Evolutionary conservation across 2,888 invertebrate species (phyloP).

Genomic region (Cistogaster globosa): DNA sequence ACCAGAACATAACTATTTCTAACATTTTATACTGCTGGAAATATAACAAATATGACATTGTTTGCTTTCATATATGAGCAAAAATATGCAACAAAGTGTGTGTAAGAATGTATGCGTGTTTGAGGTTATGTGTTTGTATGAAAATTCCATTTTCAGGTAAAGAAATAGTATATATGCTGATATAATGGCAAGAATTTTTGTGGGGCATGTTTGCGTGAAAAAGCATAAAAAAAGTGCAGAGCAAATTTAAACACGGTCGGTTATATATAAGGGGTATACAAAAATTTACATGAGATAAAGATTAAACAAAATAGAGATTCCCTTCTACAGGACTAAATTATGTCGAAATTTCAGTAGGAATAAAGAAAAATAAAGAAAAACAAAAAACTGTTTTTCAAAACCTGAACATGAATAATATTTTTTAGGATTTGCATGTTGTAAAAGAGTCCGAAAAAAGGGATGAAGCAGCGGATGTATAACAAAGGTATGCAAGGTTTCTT

Average conservation of each 20-base stretch:
- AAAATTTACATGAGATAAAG: not conserved
- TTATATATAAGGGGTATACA: constrained; percentile 15
- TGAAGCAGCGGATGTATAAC: too few relatives aligned
- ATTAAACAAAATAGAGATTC: too few relatives aligned
- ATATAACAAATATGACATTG: constrained; percentile 23
- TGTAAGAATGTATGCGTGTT: not conserved
- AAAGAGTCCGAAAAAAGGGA: too few relatives aligned
- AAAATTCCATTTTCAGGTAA: constrained; percentile 59
- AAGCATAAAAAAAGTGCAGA: not conserved
- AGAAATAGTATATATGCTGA: constrained; percentile 62
- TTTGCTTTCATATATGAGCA: not conserved
- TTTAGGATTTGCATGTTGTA: too few relatives aligned
- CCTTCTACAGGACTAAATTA: not conserved
- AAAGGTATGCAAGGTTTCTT: too few relatives aligned
- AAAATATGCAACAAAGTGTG: not conserved
- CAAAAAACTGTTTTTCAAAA: too few relatives aligned
- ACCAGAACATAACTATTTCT: constrained; percentile 56
- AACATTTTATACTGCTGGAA: constrained; percentile 45
- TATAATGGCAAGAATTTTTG: constrained; percentile 48
- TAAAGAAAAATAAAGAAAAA: too few relatives aligned
- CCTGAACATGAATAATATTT: too few relatives aligned
- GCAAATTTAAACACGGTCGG: constrained; percentile 22
- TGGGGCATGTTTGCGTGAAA: constrained; percentile 19
- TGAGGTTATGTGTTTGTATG: constrained; percentile 4
- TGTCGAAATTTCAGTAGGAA: too few relatives aligned